A percentile compares a stretch with the other conserved stretches of the same genome.
Conservation (phyloP, 1,140 invertebrate species). For the Micrasema longulum region DNA sequence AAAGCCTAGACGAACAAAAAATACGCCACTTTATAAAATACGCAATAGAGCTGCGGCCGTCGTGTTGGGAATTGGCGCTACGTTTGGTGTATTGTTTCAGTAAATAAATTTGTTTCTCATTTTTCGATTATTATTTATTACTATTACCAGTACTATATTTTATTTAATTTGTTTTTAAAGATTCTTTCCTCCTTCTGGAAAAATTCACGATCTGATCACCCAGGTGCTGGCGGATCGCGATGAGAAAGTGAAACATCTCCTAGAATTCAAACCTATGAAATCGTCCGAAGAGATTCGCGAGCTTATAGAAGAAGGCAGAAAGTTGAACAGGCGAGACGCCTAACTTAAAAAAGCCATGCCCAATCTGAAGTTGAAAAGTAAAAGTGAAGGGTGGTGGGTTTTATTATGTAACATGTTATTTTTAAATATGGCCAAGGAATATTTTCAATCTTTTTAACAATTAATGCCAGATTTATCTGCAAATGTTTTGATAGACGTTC, state of each 20-base stretch:
- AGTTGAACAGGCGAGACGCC: not conserved
- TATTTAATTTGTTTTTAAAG: slow-evolving; percentile 3
- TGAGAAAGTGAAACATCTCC: not conserved
- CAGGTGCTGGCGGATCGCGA: not conserved
- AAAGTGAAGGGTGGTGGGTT: slow-evolving; percentile 23
- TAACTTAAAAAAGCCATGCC: slow-evolving; percentile 10
- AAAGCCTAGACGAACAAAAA: slow-evolving; percentile 31
- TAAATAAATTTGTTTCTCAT: not conserved
- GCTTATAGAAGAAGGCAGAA: not conserved
- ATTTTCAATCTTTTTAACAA: not conserved
- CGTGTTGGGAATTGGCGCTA: slow-evolving; percentile 17
- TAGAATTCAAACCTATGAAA: not conserved
- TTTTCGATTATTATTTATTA: not conserved
- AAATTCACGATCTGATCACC: not conserved
- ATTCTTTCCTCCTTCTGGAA: not conserved
- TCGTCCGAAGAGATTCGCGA: not conserved
- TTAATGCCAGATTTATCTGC: too few species aligned
- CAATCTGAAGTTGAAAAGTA: slow-evolving; percentile 20
- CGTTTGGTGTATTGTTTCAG: slow-evolving; percentile 21
- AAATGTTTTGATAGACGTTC: not conserved
- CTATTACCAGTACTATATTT: too few species aligned
- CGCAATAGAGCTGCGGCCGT: slow-evolving; percentile 17
- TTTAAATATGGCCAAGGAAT: not conserved
- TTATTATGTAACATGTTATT: slow-evolving; percentile 9
- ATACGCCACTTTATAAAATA: slow-evolving; percentile 25